A percentile compares a stretch with the other conserved stretches of the same genome.
Evolutionary conservation across 1,140 invertebrate species (phyloP).

Genomic region (Drosophila ohnishii): DNA sequence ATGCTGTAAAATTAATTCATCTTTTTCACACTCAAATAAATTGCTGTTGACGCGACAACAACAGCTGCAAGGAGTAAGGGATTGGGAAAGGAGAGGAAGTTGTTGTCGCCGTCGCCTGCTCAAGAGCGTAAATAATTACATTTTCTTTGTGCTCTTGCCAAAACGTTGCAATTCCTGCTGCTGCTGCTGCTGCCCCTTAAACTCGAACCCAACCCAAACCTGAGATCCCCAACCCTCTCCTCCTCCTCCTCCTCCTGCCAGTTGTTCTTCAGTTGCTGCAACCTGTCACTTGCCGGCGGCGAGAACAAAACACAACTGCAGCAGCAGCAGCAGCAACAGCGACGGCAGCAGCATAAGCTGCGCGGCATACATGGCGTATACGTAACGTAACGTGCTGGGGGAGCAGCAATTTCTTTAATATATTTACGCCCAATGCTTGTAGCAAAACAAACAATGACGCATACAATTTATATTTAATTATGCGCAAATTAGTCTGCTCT

Average conservation of each 20-base stretch:
- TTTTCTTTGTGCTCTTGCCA: constrained; percentile 79
- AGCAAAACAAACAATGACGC: constrained; percentile 70
- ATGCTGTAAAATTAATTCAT: constrained; percentile 82
- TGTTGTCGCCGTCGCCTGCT: constrained; percentile 60
- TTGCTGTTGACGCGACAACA: constrained; percentile 79
- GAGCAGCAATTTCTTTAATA: constrained; percentile 77
- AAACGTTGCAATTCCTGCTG: constrained; percentile 71
- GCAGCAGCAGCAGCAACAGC: constrained; percentile 8
- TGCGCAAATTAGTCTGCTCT: constrained; percentile 74
- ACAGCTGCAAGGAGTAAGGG: constrained; percentile 11
- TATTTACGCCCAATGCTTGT: constrained; percentile 81
- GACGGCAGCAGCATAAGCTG: constrained; percentile 31
- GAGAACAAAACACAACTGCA: constrained; percentile 22
- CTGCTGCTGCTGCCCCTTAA: constrained; percentile 27
- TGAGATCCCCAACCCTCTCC: constrained; percentile 1
- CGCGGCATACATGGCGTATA: constrained; percentile 61
- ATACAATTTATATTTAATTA: constrained; percentile 82
- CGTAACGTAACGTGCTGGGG: constrained; percentile 48
- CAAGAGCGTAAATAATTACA: constrained; percentile 81
- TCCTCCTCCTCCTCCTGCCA: background rate
- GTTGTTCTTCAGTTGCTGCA: constrained; percentile 21
- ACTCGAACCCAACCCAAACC: constrained; percentile 6
- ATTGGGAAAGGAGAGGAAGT: constrained; percentile 29
- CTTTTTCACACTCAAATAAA: constrained; percentile 81
- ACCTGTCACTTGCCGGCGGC: constrained; percentile 65